Base-by-base conservation (phyloP, 2,797 vertebrate genomes). In the Adrianichthys oophorus region DNA sequence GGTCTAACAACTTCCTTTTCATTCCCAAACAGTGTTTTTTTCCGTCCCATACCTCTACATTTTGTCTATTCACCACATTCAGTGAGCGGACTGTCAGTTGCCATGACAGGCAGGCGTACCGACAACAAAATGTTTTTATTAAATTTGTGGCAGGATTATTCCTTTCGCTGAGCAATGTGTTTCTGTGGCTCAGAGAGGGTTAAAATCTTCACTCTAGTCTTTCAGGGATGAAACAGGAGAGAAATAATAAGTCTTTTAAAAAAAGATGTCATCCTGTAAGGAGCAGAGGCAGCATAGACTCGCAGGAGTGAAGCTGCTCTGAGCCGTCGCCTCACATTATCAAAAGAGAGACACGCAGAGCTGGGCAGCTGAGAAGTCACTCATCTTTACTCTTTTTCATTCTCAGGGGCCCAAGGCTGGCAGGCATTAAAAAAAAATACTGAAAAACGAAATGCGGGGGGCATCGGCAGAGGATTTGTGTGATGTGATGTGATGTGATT, bases 101-200 rank as follows among this genome's bases (percentile, higher is more conserved):
- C 78, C 69, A 71, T 83, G 85, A 87, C 78, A 81, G 74, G 66
- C 78, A 62, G 70, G 29, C 73, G 1, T 64, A 53, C 24, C 61
- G 51, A 78, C 74, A 73, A 70, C 61, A 68, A 70, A 52, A 68
- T 70, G 73, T 78, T 68, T 58, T 62, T 82, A 70, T 83, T 68
- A 83, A 87, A 85, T 79, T 68, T 78, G 67, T 59, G 61, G 68
- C 68, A 53, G 80, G 82, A 84, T 84, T 84, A 75, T 62, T 75
- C 64, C 68, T 80, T 77, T 74, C 74, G 19, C 63, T 59, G 74
- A 81, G 16, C 60, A 44, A 60, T 60, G 60, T 65, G 69, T 80
- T 70, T 54, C 52, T 7, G 32, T 63, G 71, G 65, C 55, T 77
- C 66, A 55, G 51, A 76, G 63, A 69, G 48, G 63, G 65, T 67